Conservation (phyloP, 2,113 vertebrate species). For the Mesembrinibis cayennensis region DNA sequence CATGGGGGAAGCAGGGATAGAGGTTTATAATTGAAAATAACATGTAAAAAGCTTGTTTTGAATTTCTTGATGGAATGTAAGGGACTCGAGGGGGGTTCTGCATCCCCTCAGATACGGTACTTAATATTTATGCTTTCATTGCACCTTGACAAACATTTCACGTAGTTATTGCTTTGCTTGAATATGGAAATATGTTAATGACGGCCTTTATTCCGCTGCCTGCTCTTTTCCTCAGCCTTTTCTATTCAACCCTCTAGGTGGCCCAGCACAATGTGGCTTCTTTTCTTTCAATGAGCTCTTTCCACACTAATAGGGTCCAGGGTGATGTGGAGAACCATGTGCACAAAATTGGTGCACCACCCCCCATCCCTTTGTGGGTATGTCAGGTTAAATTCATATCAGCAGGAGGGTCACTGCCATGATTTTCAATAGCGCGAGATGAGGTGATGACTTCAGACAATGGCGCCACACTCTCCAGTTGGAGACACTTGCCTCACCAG, state of each 20-base stretch:
- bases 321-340: conserved; percentile 82
- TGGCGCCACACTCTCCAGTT: conserved; percentile 77
- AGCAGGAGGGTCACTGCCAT: conserved; percentile 80
- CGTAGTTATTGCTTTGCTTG: conserved; percentile 83
- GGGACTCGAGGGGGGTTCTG: background rate
- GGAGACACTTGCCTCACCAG: conserved; percentile 68
- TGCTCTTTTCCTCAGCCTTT: conserved; percentile 73
- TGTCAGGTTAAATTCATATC: conserved; percentile 83
- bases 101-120: background rate
- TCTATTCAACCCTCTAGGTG: conserved; percentile 82
- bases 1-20: background rate
- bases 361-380: conserved; percentile 79
- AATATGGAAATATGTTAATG: conserved; percentile 89
- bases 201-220: conserved; percentile 67
- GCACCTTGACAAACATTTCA: conserved; percentile 72
- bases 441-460: conserved; percentile 87
- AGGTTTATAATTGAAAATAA: background rate
- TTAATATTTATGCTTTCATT: conserved; percentile 47
- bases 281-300: conserved; percentile 76
- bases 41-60: background rate
- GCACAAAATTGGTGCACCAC: conserved; percentile 71
- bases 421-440: conserved; percentile 84
- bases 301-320: conserved; percentile 81
- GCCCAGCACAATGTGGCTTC: conserved; percentile 80
- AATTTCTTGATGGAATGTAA: background rate